phyloP scores from a whole-genome alignment of 2,797 vertebrate species.

The Cryptoprocta ferox region DNA sequence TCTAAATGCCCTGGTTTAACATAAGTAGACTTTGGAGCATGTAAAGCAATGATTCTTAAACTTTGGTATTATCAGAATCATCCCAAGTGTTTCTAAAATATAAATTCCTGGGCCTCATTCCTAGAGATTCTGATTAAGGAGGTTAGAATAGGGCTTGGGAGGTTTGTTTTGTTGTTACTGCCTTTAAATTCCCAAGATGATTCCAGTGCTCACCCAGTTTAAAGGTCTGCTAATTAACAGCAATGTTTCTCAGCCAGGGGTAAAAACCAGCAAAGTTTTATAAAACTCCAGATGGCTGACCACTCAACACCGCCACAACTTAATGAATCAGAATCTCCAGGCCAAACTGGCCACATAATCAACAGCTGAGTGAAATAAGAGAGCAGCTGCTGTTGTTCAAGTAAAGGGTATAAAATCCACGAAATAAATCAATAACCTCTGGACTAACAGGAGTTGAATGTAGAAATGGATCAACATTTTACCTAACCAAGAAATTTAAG shows the following conservation, averaged over 20 bases:
- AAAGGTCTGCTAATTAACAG: neutral
- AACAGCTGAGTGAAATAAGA: neutral
- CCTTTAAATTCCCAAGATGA: slow-evolving; percentile 33
- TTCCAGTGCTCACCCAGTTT: neutral
- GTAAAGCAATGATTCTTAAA: neutral
- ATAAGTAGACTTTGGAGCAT: neutral
- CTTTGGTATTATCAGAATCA: neutral
- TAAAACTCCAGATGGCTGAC: neutral
- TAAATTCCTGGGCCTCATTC: neutral
- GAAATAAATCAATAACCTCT: slow-evolving; percentile 27
- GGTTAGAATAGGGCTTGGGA: neutral
- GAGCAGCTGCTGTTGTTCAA: neutral
- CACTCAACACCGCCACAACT: neutral
- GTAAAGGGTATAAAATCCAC: neutral
- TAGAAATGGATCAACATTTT: neutral
- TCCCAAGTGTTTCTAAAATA: neutral
- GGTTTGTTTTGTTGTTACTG: slow-evolving; percentile 4
- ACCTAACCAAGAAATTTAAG: neutral
- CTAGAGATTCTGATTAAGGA: neutral
- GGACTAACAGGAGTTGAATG: neutral
- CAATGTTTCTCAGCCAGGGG: neutral
- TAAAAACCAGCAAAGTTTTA: neutral
- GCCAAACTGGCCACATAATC: neutral
- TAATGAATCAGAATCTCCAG: slow-evolving; percentile 24
- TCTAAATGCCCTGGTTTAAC: neutral